Base-by-base conservation (phyloP, 2,888 invertebrate genomes). In the Andrena bucephala region DNA sequence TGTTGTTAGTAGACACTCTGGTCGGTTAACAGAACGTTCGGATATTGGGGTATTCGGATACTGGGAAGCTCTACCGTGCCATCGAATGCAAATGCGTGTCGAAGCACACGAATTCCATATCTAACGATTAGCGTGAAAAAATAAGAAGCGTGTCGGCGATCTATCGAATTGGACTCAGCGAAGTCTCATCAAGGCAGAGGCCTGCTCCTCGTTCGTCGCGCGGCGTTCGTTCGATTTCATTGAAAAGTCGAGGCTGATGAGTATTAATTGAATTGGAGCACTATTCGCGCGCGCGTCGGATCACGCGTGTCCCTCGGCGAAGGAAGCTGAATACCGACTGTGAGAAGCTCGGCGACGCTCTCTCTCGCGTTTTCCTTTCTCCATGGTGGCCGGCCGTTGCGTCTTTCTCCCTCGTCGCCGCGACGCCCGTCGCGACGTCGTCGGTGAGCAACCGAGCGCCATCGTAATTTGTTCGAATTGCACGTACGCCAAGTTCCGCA, bases 401-500 rank as follows among this genome's bases (percentile, higher is more conserved):
- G 57, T 75, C 77, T 42, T 77, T 77, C 77, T 74, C 68, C 24
- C 63, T 54, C 73, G 59, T n/a, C 76, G 29, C 48, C 63, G 42
- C 71, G 72, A 63, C 74, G 31, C 60, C 76, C 42, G 77, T 50
- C 85, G 68, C 79, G 72, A 62, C 78, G 69, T 74, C 79, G 77
- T 59, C 79, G 79, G 79, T 84, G 85, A 85, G 85, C 85, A 85
- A 87, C 79, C 84, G 82, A 84, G 71, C 90, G 87, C 91, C 90
- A 91, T 91, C 89, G 88, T 90, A 88, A 89, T 89, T 89, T 87
- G 85, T 85, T 84, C 84, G 89, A 88, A 90, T 87, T 87, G 90
- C 91, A 91, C 90, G 91, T 91, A 91, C 90, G 89, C 89, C 89
- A 74, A 77, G 73, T 81, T 77, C 74, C 76, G 82, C 71, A 73